Evolutionary conservation across 2,797 vertebrate genomes (phyloP).

Genomic region (Xenentodon cancila): DNA sequence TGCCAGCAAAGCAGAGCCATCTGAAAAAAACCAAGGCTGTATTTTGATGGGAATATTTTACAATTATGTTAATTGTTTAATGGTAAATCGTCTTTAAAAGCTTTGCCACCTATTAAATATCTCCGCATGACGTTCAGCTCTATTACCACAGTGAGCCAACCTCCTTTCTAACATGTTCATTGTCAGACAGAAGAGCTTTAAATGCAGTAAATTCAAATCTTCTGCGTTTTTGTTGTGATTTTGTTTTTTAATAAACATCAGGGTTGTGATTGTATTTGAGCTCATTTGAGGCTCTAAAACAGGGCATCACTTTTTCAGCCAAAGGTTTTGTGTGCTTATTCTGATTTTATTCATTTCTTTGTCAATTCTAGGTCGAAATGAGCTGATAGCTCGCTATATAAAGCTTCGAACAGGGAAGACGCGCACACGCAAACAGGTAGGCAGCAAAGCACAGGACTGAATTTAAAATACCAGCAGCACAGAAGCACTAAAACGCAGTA

Average conservation of each 20-base stretch:
- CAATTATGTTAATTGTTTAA: background rate
- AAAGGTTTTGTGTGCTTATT: background rate
- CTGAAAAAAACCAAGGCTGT: slow-evolving; percentile 20
- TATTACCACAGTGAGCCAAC: background rate
- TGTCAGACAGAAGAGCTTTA: background rate
- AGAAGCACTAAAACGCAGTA: too few species aligned
- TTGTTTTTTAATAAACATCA: background rate
- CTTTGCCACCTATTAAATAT: background rate
- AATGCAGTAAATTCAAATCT: background rate
- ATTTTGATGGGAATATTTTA: slow-evolving; percentile 22
- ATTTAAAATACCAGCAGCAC: background rate
- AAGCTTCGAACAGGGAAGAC: slow-evolving; percentile 95
- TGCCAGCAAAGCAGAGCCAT: slow-evolving; percentile 16
- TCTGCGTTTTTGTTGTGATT: background rate
- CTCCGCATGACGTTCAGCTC: background rate
- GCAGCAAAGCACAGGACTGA: background rate
- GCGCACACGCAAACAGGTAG: slow-evolving; percentile 94
- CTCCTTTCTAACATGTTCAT: background rate
- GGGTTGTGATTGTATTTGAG: background rate
- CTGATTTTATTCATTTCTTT: slow-evolving; percentile 25
- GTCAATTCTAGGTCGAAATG: slow-evolving; percentile 88
- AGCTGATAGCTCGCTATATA: slow-evolving; percentile 96
- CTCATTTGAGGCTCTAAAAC: background rate
- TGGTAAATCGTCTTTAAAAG: background rate
- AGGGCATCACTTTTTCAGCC: too few species aligned